phyloP scores from a whole-genome alignment of 1,140 invertebrate species.

The Cataglyphis hispanica region DNA sequence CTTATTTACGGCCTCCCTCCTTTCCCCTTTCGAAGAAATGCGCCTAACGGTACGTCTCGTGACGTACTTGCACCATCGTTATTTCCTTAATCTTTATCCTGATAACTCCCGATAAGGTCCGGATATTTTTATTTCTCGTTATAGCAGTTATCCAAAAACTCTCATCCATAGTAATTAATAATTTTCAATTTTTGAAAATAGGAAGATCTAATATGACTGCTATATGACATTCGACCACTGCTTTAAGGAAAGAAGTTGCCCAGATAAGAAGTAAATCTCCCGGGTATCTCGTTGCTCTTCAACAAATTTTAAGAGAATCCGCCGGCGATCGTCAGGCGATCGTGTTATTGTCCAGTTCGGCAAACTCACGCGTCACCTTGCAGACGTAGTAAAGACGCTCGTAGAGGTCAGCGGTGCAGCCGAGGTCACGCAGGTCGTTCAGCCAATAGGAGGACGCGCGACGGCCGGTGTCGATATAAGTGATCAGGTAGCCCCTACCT shows the following conservation, averaged over 20 bases:
- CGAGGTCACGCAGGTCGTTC: slow-evolving; percentile 87
- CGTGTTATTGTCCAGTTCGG: slow-evolving; percentile 84
- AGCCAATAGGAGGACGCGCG: slow-evolving; percentile 88
- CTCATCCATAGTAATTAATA: slow-evolving; percentile 11
- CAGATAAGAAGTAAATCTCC: slow-evolving; percentile 7
- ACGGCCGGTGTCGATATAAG: slow-evolving; percentile 90
- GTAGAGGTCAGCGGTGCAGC: slow-evolving; percentile 87
- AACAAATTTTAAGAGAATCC: slow-evolving; percentile 8
- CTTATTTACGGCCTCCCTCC: slow-evolving; percentile 29
- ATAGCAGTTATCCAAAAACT: neutral
- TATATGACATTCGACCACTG: neutral
- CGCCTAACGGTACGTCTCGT: slow-evolving; percentile 43
- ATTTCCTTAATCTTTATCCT: slow-evolving; percentile 18
- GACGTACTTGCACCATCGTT: slow-evolving; percentile 20
- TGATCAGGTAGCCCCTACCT: slow-evolving; percentile 87
- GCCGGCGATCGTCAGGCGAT: slow-evolving; percentile 64
- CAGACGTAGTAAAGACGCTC: slow-evolving; percentile 89
- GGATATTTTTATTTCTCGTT: neutral
- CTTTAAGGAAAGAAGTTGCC: slow-evolving; percentile 1
- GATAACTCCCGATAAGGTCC: neutral
- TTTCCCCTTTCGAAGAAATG: neutral
- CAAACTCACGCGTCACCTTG: slow-evolving; percentile 86
- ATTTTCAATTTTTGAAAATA: neutral
- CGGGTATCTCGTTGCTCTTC: neutral
- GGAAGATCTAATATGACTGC: neutral